Evolutionary conservation across 2,888 invertebrate genomes (phyloP), one percentile per base, ranked within the genome.

Genomic region (Melanostoma scalare): DNA sequence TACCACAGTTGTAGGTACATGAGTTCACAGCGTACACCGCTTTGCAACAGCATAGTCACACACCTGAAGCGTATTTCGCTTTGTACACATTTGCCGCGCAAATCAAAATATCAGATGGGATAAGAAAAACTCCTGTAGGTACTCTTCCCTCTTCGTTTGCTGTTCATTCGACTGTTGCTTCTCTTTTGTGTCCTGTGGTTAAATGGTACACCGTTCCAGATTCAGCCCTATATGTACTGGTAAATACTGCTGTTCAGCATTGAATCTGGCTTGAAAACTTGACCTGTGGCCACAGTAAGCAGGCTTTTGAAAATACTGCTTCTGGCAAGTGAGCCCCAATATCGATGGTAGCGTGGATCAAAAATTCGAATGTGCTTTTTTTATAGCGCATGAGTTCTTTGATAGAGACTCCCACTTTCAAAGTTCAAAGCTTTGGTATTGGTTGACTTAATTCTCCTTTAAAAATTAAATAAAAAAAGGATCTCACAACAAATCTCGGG

Each of bases 131-230:
- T 48, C 35, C 20, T 20, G 1, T 20, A 20, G 20, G 6, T 78
- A 74, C 52, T 78, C 58, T 68, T 69, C 65, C 69, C 52, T 78
- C 58, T 68, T 69, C 65, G 84, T 79, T 84, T 79, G 84, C 44
- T 79, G 69, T 75, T 60, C 79, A 79, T 79, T 79, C 74, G 74
- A 84, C 79, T 84, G 79, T 84, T 79, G 79, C 74, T 84, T 44
- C 50, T 48, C 74, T 84, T 78, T 79, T 84, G 79, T 84, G 84
- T 71, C 65, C 74, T 84, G 78, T 67, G 74, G 84, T 75, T 79
- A 79, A 79, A 74, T 71, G 79, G 84, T 84, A 84, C 84, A 75
- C 84, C 79, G 36, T 84, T 71, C 48, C 79, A 84, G 79, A 79
- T 84, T 75, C 84, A 79, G 65, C 65, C 42, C 69, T 46, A 48